Conservation (phyloP, 2,888 invertebrate species). For the Eupithecia inturbata region DNA sequence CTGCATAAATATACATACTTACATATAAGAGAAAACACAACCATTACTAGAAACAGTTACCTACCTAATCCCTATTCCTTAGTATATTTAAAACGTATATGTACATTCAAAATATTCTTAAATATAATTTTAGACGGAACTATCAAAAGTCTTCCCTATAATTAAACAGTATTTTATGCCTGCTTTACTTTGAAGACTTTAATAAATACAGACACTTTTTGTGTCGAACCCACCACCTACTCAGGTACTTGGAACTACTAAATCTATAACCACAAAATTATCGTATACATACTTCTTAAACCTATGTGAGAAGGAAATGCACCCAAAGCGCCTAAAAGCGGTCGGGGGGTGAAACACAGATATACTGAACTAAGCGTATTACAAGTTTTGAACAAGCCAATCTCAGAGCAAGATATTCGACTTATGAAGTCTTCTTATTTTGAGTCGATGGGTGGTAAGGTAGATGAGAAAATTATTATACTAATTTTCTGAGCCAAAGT, state of each 20-base stretch:
- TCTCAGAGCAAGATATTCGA: background rate
- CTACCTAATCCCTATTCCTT: slow-evolving; percentile 18
- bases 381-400: slow-evolving; percentile 9
- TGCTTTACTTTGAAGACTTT: background rate
- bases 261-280: background rate
- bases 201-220: slow-evolving; percentile 17
- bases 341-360: slow-evolving; percentile 43
- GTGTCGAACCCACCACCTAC: background rate
- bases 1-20: slow-evolving; percentile 40
- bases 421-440: background rate
- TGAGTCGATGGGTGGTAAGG: background rate
- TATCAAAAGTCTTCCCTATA: slow-evolving; percentile 4
- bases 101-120: slow-evolving; percentile 14
- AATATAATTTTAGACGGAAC: slow-evolving; percentile 5
- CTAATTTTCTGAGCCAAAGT: background rate
- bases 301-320: slow-evolving; percentile 30
- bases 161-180: slow-evolving; percentile 1
- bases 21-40: slow-evolving; percentile 33
- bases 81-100: slow-evolving; percentile 9
- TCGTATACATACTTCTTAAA: slow-evolving; percentile 6
- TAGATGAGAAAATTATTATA: no score
- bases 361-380: slow-evolving; percentile 15
- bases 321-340: slow-evolving; percentile 58
- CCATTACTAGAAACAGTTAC: slow-evolving; percentile 28
- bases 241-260: background rate